phyloP scores from a whole-genome alignment of 2,888 invertebrate species.

The Epistrophe grossulariae region DNA sequence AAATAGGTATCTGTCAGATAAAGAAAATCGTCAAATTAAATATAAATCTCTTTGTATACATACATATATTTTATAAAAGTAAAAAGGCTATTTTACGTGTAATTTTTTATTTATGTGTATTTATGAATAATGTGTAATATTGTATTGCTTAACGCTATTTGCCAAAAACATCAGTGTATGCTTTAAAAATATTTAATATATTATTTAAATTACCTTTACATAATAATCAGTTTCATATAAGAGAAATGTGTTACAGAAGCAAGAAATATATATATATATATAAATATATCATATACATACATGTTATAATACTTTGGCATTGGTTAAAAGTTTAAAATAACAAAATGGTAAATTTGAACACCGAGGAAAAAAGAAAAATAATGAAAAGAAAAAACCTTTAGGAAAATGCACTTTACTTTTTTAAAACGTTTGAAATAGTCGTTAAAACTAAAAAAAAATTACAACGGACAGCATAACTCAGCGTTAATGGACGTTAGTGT shows the following conservation, averaged over 20 bases:
- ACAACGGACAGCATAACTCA: conserved; percentile 45
- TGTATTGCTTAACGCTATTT: conserved; percentile 73
- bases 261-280: conserved; percentile 37
- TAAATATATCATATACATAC: too few species aligned
- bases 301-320: conserved; percentile 54
- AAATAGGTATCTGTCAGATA: conserved; percentile 28
- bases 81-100: conserved; percentile 63
- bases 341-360: conserved; percentile 20
- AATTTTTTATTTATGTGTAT: conserved; percentile 59
- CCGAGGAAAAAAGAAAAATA: conserved; percentile 4
- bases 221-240: conserved; percentile 34
- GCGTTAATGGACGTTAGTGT: conserved; percentile 55
- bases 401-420: conserved; percentile 54
- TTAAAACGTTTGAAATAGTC: too few species aligned
- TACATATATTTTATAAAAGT: conserved; percentile 1
- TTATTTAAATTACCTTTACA: conserved; percentile 32
- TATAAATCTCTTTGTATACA: neutral
- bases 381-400: conserved; percentile 21
- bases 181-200: conserved; percentile 62
- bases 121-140: conserved; percentile 60
- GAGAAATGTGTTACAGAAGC: conserved; percentile 45
- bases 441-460: conserved; percentile 9
- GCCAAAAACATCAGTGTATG: conserved; percentile 71
- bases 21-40: neutral
- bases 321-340: conserved; percentile 53